These are phyloP conservation scores for Nestor notabilis DNA, from an alignment of 2,113 vertebrate genomes.

Conservation along the genomic window DNA sequence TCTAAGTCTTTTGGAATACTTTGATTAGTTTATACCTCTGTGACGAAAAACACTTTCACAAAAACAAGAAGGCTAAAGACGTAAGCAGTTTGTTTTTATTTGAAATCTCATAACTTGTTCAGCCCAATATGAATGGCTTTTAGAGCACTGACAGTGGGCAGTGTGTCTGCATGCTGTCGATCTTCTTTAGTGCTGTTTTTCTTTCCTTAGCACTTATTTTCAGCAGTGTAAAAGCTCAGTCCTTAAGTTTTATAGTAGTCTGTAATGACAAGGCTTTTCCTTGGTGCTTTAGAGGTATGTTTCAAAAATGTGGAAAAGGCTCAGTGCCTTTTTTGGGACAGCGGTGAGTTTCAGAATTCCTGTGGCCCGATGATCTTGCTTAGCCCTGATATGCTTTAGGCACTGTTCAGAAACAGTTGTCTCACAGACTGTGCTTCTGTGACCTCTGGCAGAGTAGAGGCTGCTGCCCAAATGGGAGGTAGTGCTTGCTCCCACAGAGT, in stretches of 20 bases:
- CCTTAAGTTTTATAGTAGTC: neutral
- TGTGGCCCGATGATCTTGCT: neutral
- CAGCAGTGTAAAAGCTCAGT: neutral
- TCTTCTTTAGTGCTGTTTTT: neutral
- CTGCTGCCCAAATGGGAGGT: neutral
- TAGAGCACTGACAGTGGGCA: neutral
- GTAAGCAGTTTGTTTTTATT: neutral
- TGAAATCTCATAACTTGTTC: neutral
- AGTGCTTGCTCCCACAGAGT: neutral
- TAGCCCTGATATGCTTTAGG: neutral
- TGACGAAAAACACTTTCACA: neutral
- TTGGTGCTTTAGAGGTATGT: neutral
- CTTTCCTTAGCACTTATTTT: neutral
- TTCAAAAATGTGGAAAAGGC: neutral
- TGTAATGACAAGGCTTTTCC: neutral
- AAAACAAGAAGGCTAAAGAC: neutral
- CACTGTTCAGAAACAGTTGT: neutral
- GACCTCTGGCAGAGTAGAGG: neutral
- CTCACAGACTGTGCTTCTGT: neutral
- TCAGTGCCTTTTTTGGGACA: neutral
- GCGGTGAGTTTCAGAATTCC: neutral
- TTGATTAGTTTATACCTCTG: neutral
- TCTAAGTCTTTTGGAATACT: neutral
- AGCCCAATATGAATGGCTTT: neutral
- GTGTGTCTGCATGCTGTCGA: neutral